phyloP scores from a whole-genome alignment of 35 echinoderm and acorn worm genomes.

The Hemicentrotus pulcherrimus region DNA sequence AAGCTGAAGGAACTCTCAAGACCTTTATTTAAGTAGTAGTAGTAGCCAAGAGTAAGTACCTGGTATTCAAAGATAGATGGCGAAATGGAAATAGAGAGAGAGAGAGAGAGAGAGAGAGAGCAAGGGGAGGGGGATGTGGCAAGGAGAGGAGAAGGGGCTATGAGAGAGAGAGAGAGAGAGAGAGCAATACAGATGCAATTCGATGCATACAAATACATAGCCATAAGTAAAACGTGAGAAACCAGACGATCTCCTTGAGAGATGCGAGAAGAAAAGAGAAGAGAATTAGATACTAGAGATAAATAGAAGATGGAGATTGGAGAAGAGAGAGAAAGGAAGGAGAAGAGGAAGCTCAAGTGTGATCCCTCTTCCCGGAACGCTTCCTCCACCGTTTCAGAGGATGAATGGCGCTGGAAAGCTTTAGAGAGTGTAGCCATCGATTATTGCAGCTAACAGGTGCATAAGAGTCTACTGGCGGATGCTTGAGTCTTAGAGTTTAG shows the following conservation, averaged over 20 bases:
- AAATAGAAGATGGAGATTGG: not conserved
- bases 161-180: not conserved
- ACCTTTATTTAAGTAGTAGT: not conserved
- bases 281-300: not conserved
- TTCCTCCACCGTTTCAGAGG: not conserved
- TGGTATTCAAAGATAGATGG: not conserved
- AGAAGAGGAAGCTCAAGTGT: not conserved
- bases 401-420: conserved; percentile 7
- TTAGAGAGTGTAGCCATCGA: conserved; percentile 10
- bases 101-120: not conserved
- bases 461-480: not conserved
- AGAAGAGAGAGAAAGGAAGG: not conserved
- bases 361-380: not conserved
- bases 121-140: not conserved
- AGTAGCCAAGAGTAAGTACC: not conserved
- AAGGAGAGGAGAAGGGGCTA: not conserved
- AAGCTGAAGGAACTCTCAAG: not conserved
- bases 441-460: not conserved
- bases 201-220: not conserved
- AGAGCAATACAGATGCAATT: not conserved
- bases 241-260: not conserved
- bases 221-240: not conserved
- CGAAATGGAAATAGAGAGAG: not conserved
- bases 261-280: not conserved
- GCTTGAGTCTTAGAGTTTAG: not conserved